These are phyloP conservation scores for Tamias sibiricus DNA, from an alignment of 2,113 vertebrate genomes.

Conservation along the genomic window DNA sequence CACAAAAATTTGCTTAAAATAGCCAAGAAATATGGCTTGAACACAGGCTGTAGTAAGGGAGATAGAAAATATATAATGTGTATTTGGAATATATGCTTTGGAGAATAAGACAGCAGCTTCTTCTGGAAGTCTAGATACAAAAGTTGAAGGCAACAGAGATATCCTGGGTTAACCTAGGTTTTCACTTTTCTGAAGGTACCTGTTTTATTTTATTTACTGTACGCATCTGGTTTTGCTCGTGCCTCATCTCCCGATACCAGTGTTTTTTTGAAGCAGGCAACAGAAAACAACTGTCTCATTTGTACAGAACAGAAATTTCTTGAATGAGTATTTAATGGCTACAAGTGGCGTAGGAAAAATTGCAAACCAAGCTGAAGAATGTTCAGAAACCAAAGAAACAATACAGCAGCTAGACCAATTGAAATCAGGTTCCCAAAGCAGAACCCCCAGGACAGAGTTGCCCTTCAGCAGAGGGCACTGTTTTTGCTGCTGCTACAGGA, in stretches of 20 bases:
- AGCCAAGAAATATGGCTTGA: background rate
- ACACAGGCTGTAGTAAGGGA: background rate
- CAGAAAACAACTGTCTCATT: background rate
- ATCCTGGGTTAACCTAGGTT: background rate
- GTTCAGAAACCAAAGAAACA: background rate
- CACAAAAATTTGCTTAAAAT: background rate
- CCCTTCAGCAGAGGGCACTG: too few species aligned
- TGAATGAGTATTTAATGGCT: background rate
- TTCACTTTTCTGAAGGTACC: background rate
- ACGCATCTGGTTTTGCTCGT: background rate
- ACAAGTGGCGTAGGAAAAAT: background rate
- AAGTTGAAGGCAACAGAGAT: background rate
- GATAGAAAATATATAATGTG: background rate
- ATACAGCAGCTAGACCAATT: background rate
- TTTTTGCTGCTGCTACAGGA: background rate
- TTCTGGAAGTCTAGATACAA: background rate
- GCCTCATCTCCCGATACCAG: background rate
- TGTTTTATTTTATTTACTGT: background rate
- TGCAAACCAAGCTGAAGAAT: background rate
- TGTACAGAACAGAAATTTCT: background rate
- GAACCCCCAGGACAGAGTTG: background rate
- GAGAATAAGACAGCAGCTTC: background rate
- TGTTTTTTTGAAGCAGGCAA: background rate
- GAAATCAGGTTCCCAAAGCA: background rate
- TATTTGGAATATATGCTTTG: background rate